These are phyloP conservation scores for Amyelois transitella DNA, from an alignment of 1,140 invertebrate species.

Conservation along the genomic window DNA sequence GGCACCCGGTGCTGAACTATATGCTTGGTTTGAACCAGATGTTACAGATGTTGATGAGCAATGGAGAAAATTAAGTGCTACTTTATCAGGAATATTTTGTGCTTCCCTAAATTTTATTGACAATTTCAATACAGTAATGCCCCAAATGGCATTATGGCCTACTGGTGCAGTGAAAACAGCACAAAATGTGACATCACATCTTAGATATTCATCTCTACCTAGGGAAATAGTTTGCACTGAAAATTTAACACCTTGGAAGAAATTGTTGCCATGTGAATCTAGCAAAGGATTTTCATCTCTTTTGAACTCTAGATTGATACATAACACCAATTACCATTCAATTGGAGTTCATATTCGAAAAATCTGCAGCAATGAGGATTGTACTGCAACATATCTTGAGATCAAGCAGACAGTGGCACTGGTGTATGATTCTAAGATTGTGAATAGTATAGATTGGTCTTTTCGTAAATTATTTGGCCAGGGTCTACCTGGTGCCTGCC, in stretches of 20 bases:
- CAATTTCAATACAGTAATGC: slow-evolving; percentile 88
- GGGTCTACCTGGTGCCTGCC: slow-evolving; percentile 85
- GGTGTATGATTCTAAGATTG: slow-evolving; percentile 86
- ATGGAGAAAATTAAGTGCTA: slow-evolving; percentile 92
- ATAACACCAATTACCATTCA: slow-evolving; percentile 96
- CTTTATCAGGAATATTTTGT: slow-evolving; percentile 95
- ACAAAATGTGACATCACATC: slow-evolving; percentile 74
- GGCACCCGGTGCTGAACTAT: slow-evolving; percentile 93
- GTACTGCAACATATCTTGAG: slow-evolving; percentile 81
- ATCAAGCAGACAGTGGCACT: slow-evolving; percentile 89
- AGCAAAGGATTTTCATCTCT: slow-evolving; percentile 89
- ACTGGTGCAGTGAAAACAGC: slow-evolving; percentile 77
- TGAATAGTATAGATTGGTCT: slow-evolving; percentile 86
- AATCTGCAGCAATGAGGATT: slow-evolving; percentile 80
- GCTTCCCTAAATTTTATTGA: slow-evolving; percentile 97
- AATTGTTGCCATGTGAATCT: slow-evolving; percentile 93
- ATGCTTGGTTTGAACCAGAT: slow-evolving; percentile 88
- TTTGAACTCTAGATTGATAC: slow-evolving; percentile 92
- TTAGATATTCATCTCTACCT: slow-evolving; percentile 92
- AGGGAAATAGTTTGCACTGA: slow-evolving; percentile 98
- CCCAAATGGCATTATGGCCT: slow-evolving; percentile 88
- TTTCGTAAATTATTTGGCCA: slow-evolving; percentile 90
- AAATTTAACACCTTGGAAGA: slow-evolving; percentile 99
- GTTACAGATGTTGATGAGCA: slow-evolving; percentile 81
- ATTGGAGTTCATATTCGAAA: slow-evolving; percentile 89